phyloP scores from a whole-genome alignment of 2,113 vertebrate genomes.

The Rhinogobius similis region DNA sequence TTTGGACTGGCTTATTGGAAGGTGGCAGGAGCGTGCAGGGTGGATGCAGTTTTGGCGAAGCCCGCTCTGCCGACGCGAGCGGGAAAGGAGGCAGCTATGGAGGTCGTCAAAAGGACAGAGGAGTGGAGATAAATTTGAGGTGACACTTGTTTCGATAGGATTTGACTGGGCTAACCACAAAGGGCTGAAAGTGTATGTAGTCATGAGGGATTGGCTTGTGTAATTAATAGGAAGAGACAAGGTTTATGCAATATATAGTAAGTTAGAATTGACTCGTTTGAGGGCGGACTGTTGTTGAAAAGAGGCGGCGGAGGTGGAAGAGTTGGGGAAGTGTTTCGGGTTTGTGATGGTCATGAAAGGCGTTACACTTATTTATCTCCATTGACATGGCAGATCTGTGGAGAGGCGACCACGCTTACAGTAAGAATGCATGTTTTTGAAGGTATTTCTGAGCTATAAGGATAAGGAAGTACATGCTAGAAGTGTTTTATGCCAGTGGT shows the following conservation, averaged over 20 bases:
- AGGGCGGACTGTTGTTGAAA: background rate
- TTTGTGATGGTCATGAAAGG: no score
- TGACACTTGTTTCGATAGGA: conserved; percentile 1
- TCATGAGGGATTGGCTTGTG: background rate
- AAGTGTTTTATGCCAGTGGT: no score
- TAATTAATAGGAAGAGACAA: background rate
- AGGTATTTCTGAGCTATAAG: no score
- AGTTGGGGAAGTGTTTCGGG: background rate
- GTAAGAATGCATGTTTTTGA: no score
- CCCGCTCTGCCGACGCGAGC: background rate
- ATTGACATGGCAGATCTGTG: no score
- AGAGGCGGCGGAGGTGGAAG: background rate
- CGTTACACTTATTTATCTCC: no score
- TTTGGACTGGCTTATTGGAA: background rate
- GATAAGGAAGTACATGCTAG: no score
- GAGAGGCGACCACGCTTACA: no score
- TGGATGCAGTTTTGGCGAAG: background rate
- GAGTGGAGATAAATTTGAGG: background rate
- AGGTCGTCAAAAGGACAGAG: background rate
- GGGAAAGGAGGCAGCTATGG: background rate
- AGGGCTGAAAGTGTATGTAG: background rate
- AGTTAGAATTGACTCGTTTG: background rate
- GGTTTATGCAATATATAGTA: background rate
- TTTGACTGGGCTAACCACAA: background rate
- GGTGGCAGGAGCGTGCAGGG: no score